Percentiles rank a stretch among this genome's conserved stretches.
Conservation (phyloP, 2,888 invertebrate genomes). For the Lepidochitona cinerea region DNA sequence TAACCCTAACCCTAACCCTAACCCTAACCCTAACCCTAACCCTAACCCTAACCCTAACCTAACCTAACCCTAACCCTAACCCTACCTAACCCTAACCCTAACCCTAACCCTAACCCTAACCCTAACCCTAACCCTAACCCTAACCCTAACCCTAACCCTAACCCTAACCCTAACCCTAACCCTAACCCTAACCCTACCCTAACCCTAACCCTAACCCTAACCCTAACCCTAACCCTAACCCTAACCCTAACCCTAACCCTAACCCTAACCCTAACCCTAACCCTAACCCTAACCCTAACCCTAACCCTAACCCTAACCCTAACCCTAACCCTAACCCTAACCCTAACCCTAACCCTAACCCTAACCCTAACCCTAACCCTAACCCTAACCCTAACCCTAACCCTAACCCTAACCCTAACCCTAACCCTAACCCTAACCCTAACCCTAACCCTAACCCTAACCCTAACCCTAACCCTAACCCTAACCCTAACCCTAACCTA, state of each 20-base stretch:
- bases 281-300: conserved; percentile 38
- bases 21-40: conserved; percentile 14
- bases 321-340: conserved; percentile 42
- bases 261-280: conserved; percentile 32
- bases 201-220: conserved; percentile 23
- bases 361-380: conserved; percentile 37
- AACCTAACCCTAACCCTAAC: conserved; percentile 29
- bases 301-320: conserved; percentile 40
- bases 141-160: conserved; percentile 27
- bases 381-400: conserved; percentile 45
- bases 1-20: not conserved
- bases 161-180: conserved; percentile 27
- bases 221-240: conserved; percentile 31
- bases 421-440: conserved; percentile 46
- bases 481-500: conserved; percentile 33
- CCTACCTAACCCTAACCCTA: conserved; percentile 24
- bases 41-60: conserved; percentile 27
- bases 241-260: conserved; percentile 34
- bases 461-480: conserved; percentile 30
- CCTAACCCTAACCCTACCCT: conserved; percentile 46
- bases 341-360: conserved; percentile 43
- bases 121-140: conserved; percentile 14
- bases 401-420: conserved; percentile 42
- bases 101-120: not conserved
- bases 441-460: conserved; percentile 44